Evolutionary conservation across 1,140 invertebrate species (phyloP).

Genomic region (Schlechtendalia chinensis): DNA sequence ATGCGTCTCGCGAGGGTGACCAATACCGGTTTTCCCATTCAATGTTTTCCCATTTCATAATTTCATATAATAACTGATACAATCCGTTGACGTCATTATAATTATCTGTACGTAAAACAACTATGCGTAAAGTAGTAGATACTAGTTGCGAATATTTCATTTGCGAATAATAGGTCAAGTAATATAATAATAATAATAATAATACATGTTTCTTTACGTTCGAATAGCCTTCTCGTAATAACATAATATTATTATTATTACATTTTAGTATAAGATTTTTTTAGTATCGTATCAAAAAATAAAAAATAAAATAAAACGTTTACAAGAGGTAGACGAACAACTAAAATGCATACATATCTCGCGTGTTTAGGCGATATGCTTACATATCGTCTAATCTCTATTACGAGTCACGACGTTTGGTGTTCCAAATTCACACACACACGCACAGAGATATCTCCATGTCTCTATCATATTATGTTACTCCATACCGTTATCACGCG

Average conservation of each 20-base stretch:
- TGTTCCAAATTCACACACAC: not conserved
- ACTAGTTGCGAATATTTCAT: not conserved
- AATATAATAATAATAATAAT: not conserved
- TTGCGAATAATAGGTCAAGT: not conserved
- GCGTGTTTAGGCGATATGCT: not conserved
- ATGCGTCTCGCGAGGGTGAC: not conserved
- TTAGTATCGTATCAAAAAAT: not conserved
- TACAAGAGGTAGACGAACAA: not conserved
- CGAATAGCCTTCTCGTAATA: not conserved
- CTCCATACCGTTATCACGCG: not conserved
- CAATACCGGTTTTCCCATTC: not conserved
- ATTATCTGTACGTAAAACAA: not conserved
- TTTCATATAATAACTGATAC: not conserved
- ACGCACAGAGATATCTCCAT: not conserved
- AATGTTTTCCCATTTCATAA: not conserved
- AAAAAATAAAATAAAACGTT: too few relatives aligned
- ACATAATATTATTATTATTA: not conserved
- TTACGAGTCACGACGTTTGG: not conserved
- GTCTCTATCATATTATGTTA: not conserved
- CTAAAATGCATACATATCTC: too few relatives aligned
- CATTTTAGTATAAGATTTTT: not conserved
- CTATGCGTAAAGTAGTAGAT: not conserved
- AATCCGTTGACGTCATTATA: constrained; percentile 9
- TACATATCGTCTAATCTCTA: not conserved
- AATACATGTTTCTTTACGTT: not conserved